Base-by-base conservation (phyloP, 2,888 invertebrate genomes). In the Drosophila kanekoi region DNA sequence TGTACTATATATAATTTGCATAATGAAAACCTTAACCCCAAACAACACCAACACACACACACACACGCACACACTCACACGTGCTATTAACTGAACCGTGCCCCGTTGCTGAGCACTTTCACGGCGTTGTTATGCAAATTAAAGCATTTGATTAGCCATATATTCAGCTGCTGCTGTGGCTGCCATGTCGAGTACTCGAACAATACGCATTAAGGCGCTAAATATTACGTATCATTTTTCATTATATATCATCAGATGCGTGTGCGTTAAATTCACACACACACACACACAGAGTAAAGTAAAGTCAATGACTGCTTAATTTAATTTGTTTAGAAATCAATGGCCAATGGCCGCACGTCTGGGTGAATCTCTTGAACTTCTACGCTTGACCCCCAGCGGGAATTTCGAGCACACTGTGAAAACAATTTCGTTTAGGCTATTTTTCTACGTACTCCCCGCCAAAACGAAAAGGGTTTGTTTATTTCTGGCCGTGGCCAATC, bases 1-100 rank as follows among this genome's bases (percentile, higher is more conserved):
- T 61, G 28, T 54, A 59, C 43, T 49, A 48, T 35, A 48, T 40
- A 18, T 40, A 60, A 85, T 85, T 85, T 87, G 86, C 87, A 87
- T 85, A 87, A 87, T 87, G 75, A 77, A 85, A 85, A 87, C 87
- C 85, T 85, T 85, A 85, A 87, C 88, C 85, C 88, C 83, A 61
- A 59, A 63, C 76, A 56, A 14, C 14, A 23, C 10, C 47, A 47
- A 45, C 49, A 53, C 44, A 40, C 4, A 20, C 4, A 20, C 23
- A 23, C 23, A 23, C 6, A 28, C 28, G 8, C 28, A 28, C 20
- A 23, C 23, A 23, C 28, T 2, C 28, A 56, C 14, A 38, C 14
- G 32, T 32, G 49, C 60, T 63, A 77, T 77, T 70, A 85, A 81
- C 85, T 85, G 87, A 87, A 82, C 87, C 87, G 66, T 82, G 58